Conservation (phyloP, 2,888 invertebrate species). For the Dynastes tityus region DNA sequence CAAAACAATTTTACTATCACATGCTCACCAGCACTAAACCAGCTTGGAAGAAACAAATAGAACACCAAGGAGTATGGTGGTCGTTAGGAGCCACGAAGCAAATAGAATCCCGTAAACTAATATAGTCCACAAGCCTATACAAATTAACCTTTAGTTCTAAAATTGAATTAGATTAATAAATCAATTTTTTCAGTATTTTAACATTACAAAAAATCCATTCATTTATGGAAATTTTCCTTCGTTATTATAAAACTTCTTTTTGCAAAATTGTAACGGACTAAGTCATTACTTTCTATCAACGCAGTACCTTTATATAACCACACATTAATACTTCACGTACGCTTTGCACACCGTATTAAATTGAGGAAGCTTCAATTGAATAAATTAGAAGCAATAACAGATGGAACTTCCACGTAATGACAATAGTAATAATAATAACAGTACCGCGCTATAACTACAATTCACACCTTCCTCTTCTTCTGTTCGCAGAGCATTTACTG, state of each 20-base stretch:
- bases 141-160: no score
- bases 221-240: no score
- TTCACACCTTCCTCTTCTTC: constrained; percentile 42
- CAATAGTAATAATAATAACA: not conserved
- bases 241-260: not conserved
- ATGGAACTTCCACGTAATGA: not conserved
- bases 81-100: no score
- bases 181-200: no score
- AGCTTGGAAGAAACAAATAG: no score
- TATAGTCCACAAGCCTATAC: no score
- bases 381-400: constrained; percentile 55
- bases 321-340: not conserved
- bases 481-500: constrained; percentile 83
- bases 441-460: constrained; percentile 3
- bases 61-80: no score
- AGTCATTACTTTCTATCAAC: not conserved
- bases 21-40: no score
- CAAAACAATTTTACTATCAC: no score
- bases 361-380: constrained; percentile 67
- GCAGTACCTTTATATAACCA: not conserved
- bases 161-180: no score
- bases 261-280: not conserved
- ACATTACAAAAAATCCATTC: no score
- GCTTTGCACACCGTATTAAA: constrained; percentile 23
- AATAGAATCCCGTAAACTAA: no score